These are phyloP conservation scores for Eulacestoma nigropectus DNA, from an alignment of 2,113 vertebrate genomes.

Conservation along the genomic window DNA sequence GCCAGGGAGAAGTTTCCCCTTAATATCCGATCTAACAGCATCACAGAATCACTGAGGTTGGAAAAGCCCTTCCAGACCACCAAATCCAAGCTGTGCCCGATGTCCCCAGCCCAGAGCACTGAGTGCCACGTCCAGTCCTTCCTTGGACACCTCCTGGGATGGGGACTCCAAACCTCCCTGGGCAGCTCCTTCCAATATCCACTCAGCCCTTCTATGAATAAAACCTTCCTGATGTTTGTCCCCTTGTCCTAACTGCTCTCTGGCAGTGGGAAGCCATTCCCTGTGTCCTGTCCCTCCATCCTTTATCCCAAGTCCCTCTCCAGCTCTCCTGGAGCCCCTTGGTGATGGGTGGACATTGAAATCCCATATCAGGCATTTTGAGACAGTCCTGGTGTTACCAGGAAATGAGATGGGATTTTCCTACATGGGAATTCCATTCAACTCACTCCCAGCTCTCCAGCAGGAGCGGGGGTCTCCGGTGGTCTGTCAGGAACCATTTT, in stretches of 20 bases:
- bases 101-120: not conserved
- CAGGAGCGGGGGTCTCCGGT: accelerated
- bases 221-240: not conserved
- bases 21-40: accelerated
- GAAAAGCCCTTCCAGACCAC: not conserved
- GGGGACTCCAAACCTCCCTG: not conserved
- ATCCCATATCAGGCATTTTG: not conserved
- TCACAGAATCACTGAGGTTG: not conserved
- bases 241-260: not conserved
- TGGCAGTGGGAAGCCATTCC: not conserved
- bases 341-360: no score
- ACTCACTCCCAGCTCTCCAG: accelerated
- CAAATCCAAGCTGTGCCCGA: not conserved
- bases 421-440: accelerated
- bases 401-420: not conserved
- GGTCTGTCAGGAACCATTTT: accelerated
- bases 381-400: accelerated
- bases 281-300: not conserved
- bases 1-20: not conserved
- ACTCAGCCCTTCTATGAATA: not conserved
- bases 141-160: not conserved
- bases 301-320: not conserved
- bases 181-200: not conserved
- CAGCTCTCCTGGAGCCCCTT: not conserved
- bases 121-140: not conserved